A percentile compares a stretch with the other conserved stretches of the same genome.
Evolutionary conservation across 2,888 invertebrate species (phyloP).

Genomic region (Clostera curtula): DNA sequence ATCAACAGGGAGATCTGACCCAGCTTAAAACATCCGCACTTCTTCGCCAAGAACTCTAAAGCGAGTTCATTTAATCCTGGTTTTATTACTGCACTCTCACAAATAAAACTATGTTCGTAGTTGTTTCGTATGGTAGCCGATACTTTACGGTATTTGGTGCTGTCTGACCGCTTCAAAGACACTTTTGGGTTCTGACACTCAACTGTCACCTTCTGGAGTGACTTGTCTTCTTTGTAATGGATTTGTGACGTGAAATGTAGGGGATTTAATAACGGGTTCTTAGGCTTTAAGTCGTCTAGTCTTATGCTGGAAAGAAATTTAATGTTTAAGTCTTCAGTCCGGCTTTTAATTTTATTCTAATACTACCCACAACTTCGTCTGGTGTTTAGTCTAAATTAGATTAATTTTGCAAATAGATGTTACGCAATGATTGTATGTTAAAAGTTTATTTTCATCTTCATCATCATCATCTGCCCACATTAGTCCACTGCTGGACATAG

Average conservation of each 20-base stretch:
- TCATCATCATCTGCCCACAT: too few relatives aligned
- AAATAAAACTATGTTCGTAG: slow-evolving; percentile 75
- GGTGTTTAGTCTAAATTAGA: too few relatives aligned
- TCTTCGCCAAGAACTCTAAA: slow-evolving; percentile 75
- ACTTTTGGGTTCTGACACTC: slow-evolving; percentile 80
- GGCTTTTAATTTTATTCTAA: too few relatives aligned
- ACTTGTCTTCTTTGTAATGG: slow-evolving; percentile 88
- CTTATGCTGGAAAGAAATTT: slow-evolving; percentile 60
- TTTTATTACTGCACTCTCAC: slow-evolving; percentile 65
- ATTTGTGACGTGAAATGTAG: slow-evolving; percentile 81
- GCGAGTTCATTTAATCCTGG: slow-evolving; percentile 80
- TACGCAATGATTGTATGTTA: too few relatives aligned
- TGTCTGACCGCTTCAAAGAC: slow-evolving; percentile 81
- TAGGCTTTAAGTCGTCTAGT: slow-evolving; percentile 77
- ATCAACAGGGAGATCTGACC: slow-evolving; percentile 80
- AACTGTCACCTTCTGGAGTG: slow-evolving; percentile 83
- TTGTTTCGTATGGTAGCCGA: slow-evolving; percentile 79
- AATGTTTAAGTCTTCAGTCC: too few relatives aligned
- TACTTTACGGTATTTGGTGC: slow-evolving; percentile 80
- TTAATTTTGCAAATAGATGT: too few relatives aligned
- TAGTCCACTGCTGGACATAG: too few relatives aligned
- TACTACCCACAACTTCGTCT: too few relatives aligned
- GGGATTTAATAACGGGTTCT: slow-evolving; percentile 74
- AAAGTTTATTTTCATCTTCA: too few relatives aligned
- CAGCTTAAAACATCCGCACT: slow-evolving; percentile 81